Percentiles rank a stretch among this genome's conserved stretches.
These are phyloP conservation scores for Scaptomyza hsui DNA, from an alignment of 1,140 invertebrate species.

Conservation along the genomic window DNA sequence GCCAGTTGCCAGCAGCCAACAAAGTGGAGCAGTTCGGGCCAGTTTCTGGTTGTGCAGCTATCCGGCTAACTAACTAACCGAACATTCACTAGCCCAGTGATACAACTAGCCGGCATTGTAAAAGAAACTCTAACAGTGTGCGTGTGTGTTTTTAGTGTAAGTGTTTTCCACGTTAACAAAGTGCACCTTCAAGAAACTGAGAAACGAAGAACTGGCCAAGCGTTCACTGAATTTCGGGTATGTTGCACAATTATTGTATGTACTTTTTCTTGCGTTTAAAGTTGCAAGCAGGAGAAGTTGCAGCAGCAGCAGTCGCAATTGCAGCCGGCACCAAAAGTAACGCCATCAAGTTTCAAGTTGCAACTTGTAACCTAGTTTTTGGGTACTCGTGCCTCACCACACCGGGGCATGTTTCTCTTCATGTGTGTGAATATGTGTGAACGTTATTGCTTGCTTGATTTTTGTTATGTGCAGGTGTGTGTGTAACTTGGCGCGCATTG, in stretches of 20 bases:
- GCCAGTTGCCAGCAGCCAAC: conserved; percentile 70
- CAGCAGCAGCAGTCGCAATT: conserved; percentile 13
- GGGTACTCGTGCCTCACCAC: conserved; percentile 26
- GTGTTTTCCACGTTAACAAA: background rate
- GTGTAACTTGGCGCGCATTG: conserved; percentile 59
- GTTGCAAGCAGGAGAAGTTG: background rate
- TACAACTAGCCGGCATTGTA: conserved; percentile 6
- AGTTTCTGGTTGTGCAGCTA: conserved; percentile 26
- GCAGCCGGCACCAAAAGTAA: conserved; percentile 30
- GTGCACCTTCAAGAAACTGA: background rate
- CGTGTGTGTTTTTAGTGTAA: background rate
- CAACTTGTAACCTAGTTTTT: conserved; percentile 73
- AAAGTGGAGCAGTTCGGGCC: conserved; percentile 70
- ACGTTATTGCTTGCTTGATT: conserved; percentile 15
- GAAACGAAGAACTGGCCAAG: background rate
- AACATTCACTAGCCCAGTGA: conserved; percentile 5
- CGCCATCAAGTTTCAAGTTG: conserved; percentile 56
- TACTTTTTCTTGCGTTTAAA: background rate
- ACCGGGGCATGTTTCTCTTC: conserved; percentile 6
- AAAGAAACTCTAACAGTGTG: background rate
- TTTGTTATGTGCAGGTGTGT: conserved; percentile 15
- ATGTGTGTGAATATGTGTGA: conserved; percentile 29
- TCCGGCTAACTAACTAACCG: too few relatives aligned
- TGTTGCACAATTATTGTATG: conserved; percentile 34
- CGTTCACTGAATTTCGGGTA: conserved; percentile 16